Evolutionary conservation across 2,797 vertebrate genomes (phyloP).

Genomic region (Tiaroga cobitis): DNA sequence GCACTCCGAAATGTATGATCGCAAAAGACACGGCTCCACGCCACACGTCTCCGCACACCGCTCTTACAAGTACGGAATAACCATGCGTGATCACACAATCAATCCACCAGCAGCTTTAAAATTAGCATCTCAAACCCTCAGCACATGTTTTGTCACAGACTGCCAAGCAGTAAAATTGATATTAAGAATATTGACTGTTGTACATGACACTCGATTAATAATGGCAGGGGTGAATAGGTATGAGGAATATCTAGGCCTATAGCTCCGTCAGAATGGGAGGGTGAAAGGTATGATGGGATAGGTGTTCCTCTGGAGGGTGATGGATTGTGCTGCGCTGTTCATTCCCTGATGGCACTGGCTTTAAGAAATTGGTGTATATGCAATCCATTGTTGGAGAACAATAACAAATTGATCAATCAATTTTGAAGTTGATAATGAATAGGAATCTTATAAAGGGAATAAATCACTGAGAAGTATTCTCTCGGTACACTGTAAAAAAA

Average conservation of each 20-base stretch:
- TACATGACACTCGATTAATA: constrained; percentile 62
- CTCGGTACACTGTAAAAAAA: not conserved
- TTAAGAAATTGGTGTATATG: constrained; percentile 31
- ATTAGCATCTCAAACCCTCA: constrained; percentile 60
- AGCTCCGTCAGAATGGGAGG: constrained; percentile 33
- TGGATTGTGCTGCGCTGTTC: constrained; percentile 46
- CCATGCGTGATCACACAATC: constrained; percentile 58
- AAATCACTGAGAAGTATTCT: not conserved
- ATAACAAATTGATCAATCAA: constrained; percentile 43
- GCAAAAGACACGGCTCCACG: constrained; percentile 52
- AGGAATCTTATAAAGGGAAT: not conserved
- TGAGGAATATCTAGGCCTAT: constrained; percentile 50
- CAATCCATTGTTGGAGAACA: constrained; percentile 40
- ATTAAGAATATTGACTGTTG: constrained; percentile 65
- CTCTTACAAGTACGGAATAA: constrained; percentile 56
- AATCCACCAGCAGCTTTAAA: constrained; percentile 58
- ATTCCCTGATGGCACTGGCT: constrained; percentile 36
- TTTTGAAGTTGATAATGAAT: constrained; percentile 19
- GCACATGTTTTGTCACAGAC: constrained; percentile 65
- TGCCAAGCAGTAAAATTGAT: constrained; percentile 64
- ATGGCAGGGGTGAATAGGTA: constrained; percentile 54
- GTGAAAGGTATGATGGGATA: constrained; percentile 54
- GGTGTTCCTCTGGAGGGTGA: constrained; percentile 49
- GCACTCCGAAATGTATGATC: constrained; percentile 58
- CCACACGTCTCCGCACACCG: constrained; percentile 45